Base-by-base conservation (phyloP, 2,888 invertebrate genomes). In the Drosophila kuntzei region DNA sequence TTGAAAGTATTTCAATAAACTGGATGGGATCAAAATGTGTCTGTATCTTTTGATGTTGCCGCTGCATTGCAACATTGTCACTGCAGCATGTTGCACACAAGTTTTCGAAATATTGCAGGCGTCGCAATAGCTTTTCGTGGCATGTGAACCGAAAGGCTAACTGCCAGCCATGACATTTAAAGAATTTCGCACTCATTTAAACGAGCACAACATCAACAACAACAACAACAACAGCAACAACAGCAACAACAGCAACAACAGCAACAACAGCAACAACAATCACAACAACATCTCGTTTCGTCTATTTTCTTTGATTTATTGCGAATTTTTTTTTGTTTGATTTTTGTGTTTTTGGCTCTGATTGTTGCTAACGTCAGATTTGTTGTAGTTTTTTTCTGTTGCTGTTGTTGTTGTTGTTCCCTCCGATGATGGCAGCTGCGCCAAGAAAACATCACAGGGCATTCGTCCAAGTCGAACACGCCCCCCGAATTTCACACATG, bases 91-190 rank as follows among this genome's bases (percentile, higher is more conserved):
- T 54, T 54, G 55, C 50, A 22, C 54, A 34, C 34, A 18, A n/a
- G 22, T 37, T 20, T 41, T 27, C 32, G n/a, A 47, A 53, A 43
- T 39, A 57, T 25, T 49, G 76, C 41, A 51, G 44, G 62, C 69
- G 47, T 43, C 75, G 55, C 57, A 70, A 76, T 54, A 63, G 57
- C 64, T 60, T 68, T 57, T 36, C 32, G 68, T 61, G 68, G 72
- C 79, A 76, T 63, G 55, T 74, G 78, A 76, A 74, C 69, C 64
- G 36, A 68, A 58, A 70, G 87, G 81, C 78, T 75, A 82, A 87
- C 81, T 82, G 81, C 81, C 87, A 82, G 81, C 87, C 81, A 75
- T 82, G 81, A 82, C 81, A 82, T 82, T 87, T 87, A 34, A 66
- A 75, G 85, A 87, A 87, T 84, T 82, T 82, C 74, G 78, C 85